Base-by-base conservation (phyloP, 2,888 invertebrate genomes). In the Conistra vaccinii region DNA sequence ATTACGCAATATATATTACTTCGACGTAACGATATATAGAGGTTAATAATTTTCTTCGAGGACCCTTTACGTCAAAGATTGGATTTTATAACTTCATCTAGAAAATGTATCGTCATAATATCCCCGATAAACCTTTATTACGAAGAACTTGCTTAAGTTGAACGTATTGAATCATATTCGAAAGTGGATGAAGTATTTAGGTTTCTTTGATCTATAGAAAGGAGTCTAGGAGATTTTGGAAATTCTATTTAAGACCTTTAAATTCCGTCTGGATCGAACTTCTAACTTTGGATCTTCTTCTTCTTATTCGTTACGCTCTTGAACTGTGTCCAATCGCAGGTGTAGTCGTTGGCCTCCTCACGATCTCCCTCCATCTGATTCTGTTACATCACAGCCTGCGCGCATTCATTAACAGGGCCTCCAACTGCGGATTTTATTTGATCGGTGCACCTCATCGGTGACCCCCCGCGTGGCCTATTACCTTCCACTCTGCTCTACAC, bases 41-140 rank as follows among this genome's bases (percentile, higher is more conserved):
- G 72, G 48, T 68, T 65, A 71, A 80, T 84, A 68, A 72, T 79
- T 68, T 78, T 68, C 51, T 68, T 60, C 63, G 42, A 84, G 73
- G 42, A 71, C 77, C 68, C 70, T 85, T 66, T 29, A 58, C 35
- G 53, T 76, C 65, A 69, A 48, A 70, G 68, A 82, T 81, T 85
- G 85, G 82, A 85, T 81, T 66, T 65, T 57, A 72, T 71, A 60
- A 84, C 60, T 71, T 84, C 84, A 80, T 84, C 67, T 69, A 72
- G 55, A 84, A 79, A 80, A 79, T 80, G 42, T 79, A 51, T 60
- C 35, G 58, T 42, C 55, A 51, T 79, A 72, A 80, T 72, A 60
- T 72, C n/a, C 42, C n/a, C 10, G 23, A 53, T 17, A 26, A 71
- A 48, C 20, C 68, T 51, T 72, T 79, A 55, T 68, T 55, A 60